Evolutionary conservation across 2,888 invertebrate genomes (phyloP).

Genomic region (Teleiodes luculella): DNA sequence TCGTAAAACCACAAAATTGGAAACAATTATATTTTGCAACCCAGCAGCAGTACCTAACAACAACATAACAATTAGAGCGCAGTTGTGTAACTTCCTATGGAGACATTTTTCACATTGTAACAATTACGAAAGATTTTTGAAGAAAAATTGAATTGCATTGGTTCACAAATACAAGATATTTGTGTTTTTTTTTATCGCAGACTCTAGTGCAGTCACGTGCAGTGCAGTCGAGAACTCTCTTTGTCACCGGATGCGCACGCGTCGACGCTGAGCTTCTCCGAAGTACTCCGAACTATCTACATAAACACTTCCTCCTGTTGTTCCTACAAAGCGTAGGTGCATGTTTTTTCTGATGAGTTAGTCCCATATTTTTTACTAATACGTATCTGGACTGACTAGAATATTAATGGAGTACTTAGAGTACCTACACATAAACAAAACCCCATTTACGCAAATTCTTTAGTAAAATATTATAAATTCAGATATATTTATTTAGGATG

Average conservation of each 20-base stretch:
- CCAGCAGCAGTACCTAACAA: not conserved
- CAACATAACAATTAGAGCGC: not conserved
- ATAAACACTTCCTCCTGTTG: constrained; percentile 10
- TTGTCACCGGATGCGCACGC: constrained; percentile 16
- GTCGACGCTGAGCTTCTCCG: constrained; percentile 12
- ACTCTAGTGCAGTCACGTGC: not conserved
- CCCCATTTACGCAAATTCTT: no score
- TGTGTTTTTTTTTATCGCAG: no score
- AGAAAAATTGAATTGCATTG: no score
- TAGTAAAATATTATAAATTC: no score
- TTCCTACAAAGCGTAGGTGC: not conserved
- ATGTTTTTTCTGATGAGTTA: not conserved
- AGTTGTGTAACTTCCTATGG: constrained; percentile 11
- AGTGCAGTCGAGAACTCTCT: not conserved
- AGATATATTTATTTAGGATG: no score
- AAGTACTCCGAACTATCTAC: constrained; percentile 16
- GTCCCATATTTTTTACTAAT: no score
- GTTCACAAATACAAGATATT: no score
- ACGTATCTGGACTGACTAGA: no score
- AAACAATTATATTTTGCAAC: not conserved
- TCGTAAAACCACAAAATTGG: not conserved
- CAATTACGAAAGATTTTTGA: no score
- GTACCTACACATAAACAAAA: no score
- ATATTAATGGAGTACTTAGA: no score
- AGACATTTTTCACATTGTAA: no score